Evolutionary conservation across 2,888 invertebrate genomes (phyloP), one percentile per base, ranked within the genome.

Genomic region (Podabrus alpinus): DNA sequence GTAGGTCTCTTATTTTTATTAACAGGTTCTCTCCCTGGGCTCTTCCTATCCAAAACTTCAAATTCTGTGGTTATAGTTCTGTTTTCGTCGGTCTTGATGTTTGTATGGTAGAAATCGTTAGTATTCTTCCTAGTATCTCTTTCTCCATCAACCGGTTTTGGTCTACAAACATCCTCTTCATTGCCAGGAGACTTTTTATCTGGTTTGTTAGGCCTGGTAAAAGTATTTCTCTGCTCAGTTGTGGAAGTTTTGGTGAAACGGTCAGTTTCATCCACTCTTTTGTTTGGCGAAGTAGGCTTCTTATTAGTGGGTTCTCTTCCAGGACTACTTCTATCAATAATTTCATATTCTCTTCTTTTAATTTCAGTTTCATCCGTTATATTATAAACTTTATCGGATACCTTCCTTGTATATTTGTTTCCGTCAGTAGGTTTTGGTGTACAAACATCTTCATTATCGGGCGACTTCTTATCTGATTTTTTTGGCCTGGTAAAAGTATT

Each of bases 241-340:
- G n/a, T 45, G 0, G 45, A 11, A n/a, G 45, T 45, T 45, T n/a
- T 45, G 0, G 45, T 68, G 1, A 25, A 25, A 64, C 64, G 64
- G 0, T 21, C 45, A 24, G 25, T 69, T 21, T 59, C 68, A 4
- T 29, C 62, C 25, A 59, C 25, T n/a, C 3, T 29, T 15, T 59
- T 15, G 19, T 25, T 72, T 64, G 15, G 64, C 17, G n/a, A 19
- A 68, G 24, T 66, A 59, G 71, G 74, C 62, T 64, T 78, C 15
- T 66, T 15, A 16, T 66, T 15, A n/a, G n/a, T 45, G 7, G 45
- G 45, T 9, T n/a, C n/a, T n/a, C n/a, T 45, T 45, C 45, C n/a
- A n/a, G 45, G 45, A 9, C 45, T 45, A n/a, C 2, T 29, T 29
- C 29, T 29, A 29, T 29, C 29, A 1, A 29, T 29, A 29, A 3